phyloP scores from a whole-genome alignment of 2,113 vertebrate species.

The Heterotilapia buettikoferi region DNA sequence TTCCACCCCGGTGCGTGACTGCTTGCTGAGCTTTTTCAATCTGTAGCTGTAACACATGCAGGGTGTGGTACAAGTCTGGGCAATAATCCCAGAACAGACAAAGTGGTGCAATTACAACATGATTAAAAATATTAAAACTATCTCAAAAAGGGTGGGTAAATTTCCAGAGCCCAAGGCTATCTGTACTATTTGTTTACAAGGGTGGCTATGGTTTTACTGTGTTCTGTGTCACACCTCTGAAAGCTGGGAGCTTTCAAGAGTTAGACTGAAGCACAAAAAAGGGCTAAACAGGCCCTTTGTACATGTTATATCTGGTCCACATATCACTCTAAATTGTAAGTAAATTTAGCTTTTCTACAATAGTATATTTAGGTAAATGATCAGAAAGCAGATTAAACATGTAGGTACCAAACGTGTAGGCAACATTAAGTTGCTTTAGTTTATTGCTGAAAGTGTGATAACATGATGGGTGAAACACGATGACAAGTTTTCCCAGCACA shows the following conservation, averaged over 20 bases:
- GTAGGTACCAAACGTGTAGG: not conserved
- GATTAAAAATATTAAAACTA: not conserved
- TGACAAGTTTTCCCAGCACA: not conserved
- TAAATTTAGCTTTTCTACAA: accelerated
- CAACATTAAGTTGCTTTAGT: not conserved
- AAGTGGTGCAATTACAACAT: constrained; percentile 1
- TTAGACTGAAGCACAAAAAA: not conserved
- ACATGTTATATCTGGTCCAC: not conserved
- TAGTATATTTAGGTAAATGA: not conserved
- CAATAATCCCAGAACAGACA: constrained; percentile 12
- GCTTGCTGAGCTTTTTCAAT: not conserved
- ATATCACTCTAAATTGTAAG: not conserved
- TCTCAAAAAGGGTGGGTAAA: not conserved
- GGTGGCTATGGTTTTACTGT: not conserved
- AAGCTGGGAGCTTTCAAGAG: not conserved
- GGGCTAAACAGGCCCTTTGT: not conserved
- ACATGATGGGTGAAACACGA: not conserved
- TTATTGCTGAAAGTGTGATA: not conserved
- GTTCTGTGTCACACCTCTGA: not conserved
- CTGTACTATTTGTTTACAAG: not conserved
- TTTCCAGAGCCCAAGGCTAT: constrained; percentile 12
- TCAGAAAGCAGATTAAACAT: not conserved
- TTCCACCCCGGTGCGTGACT: not conserved
- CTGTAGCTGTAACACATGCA: not conserved
- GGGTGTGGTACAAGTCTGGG: constrained; percentile 33